These are phyloP conservation scores for Palythoa caribaeorum DNA, from an alignment of 92 coral and sea anemone genomes.

Conservation along the genomic window DNA sequence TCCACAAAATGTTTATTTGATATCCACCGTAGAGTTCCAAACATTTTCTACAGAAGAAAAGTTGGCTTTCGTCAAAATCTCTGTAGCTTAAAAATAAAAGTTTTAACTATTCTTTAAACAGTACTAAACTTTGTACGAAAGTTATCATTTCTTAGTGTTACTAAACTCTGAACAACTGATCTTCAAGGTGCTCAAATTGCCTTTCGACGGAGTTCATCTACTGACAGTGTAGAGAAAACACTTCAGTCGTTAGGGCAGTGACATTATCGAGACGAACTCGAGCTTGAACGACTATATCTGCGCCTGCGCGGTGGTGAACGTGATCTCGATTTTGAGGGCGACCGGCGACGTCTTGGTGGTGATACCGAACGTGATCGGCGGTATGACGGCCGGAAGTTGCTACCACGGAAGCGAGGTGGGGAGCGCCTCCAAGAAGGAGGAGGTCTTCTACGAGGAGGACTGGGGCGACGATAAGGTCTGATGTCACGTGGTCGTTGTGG, in stretches of 20 bases:
- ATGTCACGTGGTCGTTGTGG: slow-evolving; percentile 88
- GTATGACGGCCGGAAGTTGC: slow-evolving; percentile 77
- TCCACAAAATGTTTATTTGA: no score
- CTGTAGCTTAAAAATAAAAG: neutral
- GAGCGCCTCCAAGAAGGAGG: slow-evolving; percentile 92
- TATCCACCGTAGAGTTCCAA: no score
- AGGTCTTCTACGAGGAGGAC: slow-evolving; percentile 83
- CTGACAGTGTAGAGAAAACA: neutral
- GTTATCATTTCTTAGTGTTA: neutral
- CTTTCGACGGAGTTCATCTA: neutral
- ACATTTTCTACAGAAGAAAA: neutral
- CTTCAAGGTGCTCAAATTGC: neutral
- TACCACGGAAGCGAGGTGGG: slow-evolving; percentile 93
- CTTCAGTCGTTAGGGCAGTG: neutral
- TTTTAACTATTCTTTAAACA: neutral
- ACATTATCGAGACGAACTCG: slow-evolving; percentile 73
- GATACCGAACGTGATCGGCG: slow-evolving; percentile 89
- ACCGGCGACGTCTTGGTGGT: slow-evolving; percentile 84
- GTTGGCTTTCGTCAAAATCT: neutral
- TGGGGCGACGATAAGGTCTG: slow-evolving; percentile 86
- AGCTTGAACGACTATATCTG: slow-evolving; percentile 86
- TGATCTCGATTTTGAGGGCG: slow-evolving; percentile 85
- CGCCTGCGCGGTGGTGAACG: slow-evolving; percentile 92
- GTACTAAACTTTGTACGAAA: neutral
- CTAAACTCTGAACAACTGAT: neutral